Evolutionary conservation across 1,140 invertebrate genomes (phyloP), one percentile per base, ranked within the genome.

Genomic region (Lepidotrigona ventralis): DNA sequence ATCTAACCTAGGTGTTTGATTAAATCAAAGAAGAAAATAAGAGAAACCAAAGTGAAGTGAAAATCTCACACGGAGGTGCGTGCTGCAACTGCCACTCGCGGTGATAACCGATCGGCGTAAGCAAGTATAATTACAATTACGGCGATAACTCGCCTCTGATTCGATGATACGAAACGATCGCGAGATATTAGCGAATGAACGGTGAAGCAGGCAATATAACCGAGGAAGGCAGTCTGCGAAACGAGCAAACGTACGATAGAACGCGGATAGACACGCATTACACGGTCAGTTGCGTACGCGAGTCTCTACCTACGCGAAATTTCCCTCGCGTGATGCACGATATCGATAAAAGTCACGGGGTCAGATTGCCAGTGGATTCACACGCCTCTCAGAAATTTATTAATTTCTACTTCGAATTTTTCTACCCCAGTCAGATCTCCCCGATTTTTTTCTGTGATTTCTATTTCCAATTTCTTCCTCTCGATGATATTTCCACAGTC

Each of bases 261-360:
- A 64, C 46, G 56, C 66, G 3, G 69, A 79, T 72, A 83, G 76
- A 14, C 46, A 64, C 66, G 63, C 56, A 23, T 83, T 83, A 79
- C 76, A 72, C 81, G 81, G 19, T 66, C 19, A 72, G 76, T 23
- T 56, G 81, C 75, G 56, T 58, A 51, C 33, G 75, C 68, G 76
- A 8, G 51, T 83, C 75, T 63, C 81, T 71, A 72, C 81, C 69
- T 79, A 83, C 75, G 81, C 81, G 29, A 79, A 72, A 83, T 79
- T 79, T 83, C 56, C 68, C 58, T 71, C 72, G 17, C 72, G 46
- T 17, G 81, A 77, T 83, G 39, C 68, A 60, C 58, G 81, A 66
- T 83, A 78, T 79, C 68, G 54, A 71, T 70, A 63, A 72, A 72
- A 72, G 69, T 79, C 51, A 72, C 14, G 46, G 51, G 66, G 68